Evolutionary conservation across 2,113 vertebrate genomes (phyloP).

Genomic region (Enhydra lutris): DNA sequence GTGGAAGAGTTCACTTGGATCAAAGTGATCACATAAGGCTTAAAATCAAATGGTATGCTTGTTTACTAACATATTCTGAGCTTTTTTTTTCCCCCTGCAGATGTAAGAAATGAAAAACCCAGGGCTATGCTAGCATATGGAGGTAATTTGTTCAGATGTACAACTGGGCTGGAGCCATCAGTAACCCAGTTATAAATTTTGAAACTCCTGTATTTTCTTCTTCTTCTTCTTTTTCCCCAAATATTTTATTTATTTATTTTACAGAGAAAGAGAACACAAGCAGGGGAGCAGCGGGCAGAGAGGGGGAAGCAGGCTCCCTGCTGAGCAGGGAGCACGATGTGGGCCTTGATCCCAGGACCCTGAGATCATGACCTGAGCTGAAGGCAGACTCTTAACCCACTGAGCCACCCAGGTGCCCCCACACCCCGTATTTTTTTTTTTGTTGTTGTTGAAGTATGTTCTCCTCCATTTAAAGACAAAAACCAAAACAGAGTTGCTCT

Average conservation of each 20-base stretch:
- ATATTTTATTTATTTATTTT: too few relatives aligned
- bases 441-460: constrained; percentile 41
- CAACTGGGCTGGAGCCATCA: constrained; percentile 19
- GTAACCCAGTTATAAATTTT: constrained; percentile 49
- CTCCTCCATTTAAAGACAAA: constrained; percentile 40
- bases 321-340: too few relatives aligned
- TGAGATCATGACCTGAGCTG: too few relatives aligned
- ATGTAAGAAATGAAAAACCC: not conserved
- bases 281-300: too few relatives aligned
- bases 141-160: constrained; percentile 47
- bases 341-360: too few relatives aligned
- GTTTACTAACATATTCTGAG: constrained; percentile 40
- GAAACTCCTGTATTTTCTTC: constrained; percentile 36
- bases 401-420: too few relatives aligned
- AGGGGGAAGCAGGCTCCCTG: too few relatives aligned
- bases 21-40: constrained; percentile 19
- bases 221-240: too few relatives aligned
- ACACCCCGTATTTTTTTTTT: constrained; percentile 41
- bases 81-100: not conserved
- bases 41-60: constrained; percentile 32
- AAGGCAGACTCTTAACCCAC: too few relatives aligned
- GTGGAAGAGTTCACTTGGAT: constrained; percentile 1
- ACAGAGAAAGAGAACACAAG: too few relatives aligned
- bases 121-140: constrained; percentile 51
- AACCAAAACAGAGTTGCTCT: constrained; percentile 42